These are phyloP conservation scores for Andrena flavipes DNA, from an alignment of 2,888 invertebrate species.

Conservation along the genomic window DNA sequence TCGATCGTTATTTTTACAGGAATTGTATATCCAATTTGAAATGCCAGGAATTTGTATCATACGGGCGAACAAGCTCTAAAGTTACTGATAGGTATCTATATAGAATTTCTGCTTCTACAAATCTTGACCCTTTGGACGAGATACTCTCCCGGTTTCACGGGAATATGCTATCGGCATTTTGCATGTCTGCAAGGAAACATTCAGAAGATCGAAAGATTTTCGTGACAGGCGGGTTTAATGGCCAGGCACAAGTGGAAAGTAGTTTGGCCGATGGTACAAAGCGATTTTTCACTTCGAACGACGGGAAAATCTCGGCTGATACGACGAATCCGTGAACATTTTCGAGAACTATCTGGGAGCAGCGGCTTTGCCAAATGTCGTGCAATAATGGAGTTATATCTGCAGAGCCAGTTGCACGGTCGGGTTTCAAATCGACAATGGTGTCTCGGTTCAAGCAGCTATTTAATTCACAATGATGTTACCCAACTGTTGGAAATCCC, in stretches of 20 bases:
- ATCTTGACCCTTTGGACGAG: too few species aligned
- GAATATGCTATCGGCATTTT: not conserved
- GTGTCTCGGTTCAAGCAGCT: conserved; percentile 48
- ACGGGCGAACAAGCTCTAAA: too few species aligned
- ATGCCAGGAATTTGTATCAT: too few species aligned
- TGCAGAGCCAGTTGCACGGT: conserved; percentile 33
- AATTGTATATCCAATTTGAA: too few species aligned
- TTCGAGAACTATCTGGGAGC: conserved; percentile 62
- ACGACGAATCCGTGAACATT: conserved; percentile 59
- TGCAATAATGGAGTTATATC: conserved; percentile 69
- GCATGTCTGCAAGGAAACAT: not conserved
- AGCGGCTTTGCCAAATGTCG: conserved; percentile 70
- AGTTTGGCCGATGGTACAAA: conserved; percentile 49
- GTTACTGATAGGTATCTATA: too few species aligned
- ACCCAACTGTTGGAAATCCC: conserved; percentile 2
- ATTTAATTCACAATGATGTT: conserved; percentile 59
- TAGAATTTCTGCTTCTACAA: too few species aligned
- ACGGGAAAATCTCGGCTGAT: conserved; percentile 59
- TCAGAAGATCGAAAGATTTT: not conserved
- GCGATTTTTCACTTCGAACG: conserved; percentile 63
- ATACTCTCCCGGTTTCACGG: too few species aligned
- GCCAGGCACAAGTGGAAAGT: conserved; percentile 27
- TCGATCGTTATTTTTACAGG: too few species aligned
- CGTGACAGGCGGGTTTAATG: conserved; percentile 19
- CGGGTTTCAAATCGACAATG: conserved; percentile 56